Evolutionary conservation across 2,888 invertebrate genomes (phyloP).

Genomic region (Oxycera nigricornis): DNA sequence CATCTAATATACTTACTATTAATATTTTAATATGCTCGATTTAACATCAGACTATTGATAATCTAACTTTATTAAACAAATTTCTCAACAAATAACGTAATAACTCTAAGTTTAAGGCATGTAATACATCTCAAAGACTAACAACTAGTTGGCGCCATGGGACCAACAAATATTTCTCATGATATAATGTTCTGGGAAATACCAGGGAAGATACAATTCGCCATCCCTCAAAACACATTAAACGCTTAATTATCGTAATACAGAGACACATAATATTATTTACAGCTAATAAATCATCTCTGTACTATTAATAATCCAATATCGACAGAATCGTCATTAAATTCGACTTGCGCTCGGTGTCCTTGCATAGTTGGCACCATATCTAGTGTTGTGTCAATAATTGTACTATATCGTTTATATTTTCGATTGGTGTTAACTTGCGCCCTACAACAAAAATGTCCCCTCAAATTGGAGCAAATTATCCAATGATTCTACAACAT

Average conservation of each 20-base stretch:
- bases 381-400: neutral
- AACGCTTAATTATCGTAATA: constrained; percentile 13
- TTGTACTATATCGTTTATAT: neutral
- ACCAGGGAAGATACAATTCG: too few relatives aligned
- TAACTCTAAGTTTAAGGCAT: neutral
- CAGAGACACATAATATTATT: constrained; percentile 3
- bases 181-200: neutral
- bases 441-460: neutral
- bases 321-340: neutral
- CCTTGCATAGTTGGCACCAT: neutral
- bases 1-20: too few relatives aligned
- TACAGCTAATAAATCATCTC: constrained; percentile 11
- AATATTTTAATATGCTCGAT: too few relatives aligned
- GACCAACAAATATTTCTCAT: neutral
- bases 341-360: constrained; percentile 1
- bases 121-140: neutral
- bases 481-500: constrained; percentile 6
- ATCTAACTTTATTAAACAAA: too few relatives aligned
- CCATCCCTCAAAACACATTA: too few relatives aligned
- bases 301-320: constrained; percentile 6
- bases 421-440: neutral
- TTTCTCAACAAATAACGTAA: neutral
- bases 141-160: neutral
- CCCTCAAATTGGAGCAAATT: constrained; percentile 15
- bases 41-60: too few relatives aligned